These are phyloP conservation scores for Leptinotarsa texana DNA, from an alignment of 1,140 invertebrate genomes.

Conservation along the genomic window DNA sequence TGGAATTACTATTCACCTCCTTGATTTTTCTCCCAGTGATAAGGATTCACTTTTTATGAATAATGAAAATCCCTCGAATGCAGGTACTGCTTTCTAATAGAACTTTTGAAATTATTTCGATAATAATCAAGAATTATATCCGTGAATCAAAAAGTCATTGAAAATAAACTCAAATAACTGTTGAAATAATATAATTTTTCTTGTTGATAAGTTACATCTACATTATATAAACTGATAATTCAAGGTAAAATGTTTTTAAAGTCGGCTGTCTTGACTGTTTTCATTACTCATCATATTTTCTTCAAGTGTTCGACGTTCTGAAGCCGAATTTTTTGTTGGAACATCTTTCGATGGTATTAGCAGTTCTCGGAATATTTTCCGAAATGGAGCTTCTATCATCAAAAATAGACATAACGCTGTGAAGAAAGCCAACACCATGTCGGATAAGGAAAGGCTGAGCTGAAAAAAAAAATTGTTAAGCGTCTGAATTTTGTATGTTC, in stretches of 20 bases:
- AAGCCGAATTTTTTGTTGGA: constrained; percentile 1
- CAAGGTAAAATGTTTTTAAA: not conserved
- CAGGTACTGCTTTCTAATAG: not conserved
- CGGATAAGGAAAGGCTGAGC: constrained; percentile 47
- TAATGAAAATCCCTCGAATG: not conserved
- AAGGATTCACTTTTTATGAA: no score
- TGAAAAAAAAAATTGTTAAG: constrained; percentile 32
- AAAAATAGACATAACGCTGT: constrained; percentile 56
- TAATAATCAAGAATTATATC: not conserved
- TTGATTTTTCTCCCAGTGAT: no score
- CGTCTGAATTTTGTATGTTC: no score
- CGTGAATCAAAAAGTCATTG: not conserved
- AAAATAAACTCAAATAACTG: no score
- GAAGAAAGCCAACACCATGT: constrained; percentile 54
- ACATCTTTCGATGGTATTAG: constrained; percentile 41
- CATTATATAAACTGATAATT: not conserved
- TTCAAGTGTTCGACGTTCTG: not conserved
- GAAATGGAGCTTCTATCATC: constrained; percentile 58
- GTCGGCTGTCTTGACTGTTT: constrained; percentile 23
- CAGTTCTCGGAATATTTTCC: constrained; percentile 54
- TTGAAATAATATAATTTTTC: no score
- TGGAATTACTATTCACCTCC: no score
- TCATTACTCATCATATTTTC: constrained; percentile 24
- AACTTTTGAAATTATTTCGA: not conserved
- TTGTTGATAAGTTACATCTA: not conserved